phyloP scores from a whole-genome alignment of 2,797 vertebrate genomes.

The Scarus forsteni region DNA sequence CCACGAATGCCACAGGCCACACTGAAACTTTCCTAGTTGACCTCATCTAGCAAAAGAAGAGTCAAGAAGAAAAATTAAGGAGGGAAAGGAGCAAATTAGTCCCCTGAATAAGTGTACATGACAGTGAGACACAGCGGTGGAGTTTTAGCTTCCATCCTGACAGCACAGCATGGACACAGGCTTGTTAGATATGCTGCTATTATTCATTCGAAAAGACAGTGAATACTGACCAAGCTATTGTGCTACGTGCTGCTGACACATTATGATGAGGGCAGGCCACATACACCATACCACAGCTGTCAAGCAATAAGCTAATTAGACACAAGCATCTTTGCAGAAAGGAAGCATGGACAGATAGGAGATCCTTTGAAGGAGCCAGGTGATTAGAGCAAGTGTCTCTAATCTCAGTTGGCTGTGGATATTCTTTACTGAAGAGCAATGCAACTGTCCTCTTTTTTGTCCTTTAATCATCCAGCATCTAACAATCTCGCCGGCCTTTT shows the following conservation, averaged over 20 bases:
- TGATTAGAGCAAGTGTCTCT: slow-evolving; percentile 52
- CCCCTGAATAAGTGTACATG: slow-evolving; percentile 50
- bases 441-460: slow-evolving; percentile 14
- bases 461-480: slow-evolving; percentile 82
- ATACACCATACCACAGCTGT: slow-evolving; percentile 49
- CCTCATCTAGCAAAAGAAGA: slow-evolving; percentile 88
- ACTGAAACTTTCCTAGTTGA: slow-evolving; percentile 95
- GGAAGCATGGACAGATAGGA: slow-evolving; percentile 36
- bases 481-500: slow-evolving; percentile 49
- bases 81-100: slow-evolving; percentile 54
- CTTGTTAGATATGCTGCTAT: slow-evolving; percentile 42
- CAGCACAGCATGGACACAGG: slow-evolving; percentile 24
- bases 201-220: slow-evolving; percentile 51
- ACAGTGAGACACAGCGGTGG: slow-evolving; percentile 44
- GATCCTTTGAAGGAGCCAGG: slow-evolving; percentile 49
- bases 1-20: slow-evolving; percentile 98
- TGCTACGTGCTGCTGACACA: slow-evolving; percentile 39
- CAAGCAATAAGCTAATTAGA: slow-evolving; percentile 62
- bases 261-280: slow-evolving; percentile 46
- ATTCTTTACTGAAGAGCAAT: slow-evolving; percentile 47
- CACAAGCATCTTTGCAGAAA: slow-evolving; percentile 46
- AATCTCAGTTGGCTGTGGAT: slow-evolving; percentile 44
- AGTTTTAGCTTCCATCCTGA: slow-evolving; percentile 39
- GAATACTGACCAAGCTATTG: slow-evolving; percentile 53
- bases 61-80: slow-evolving; percentile 30